Percentiles rank a stretch among this genome's conserved stretches.
These are phyloP conservation scores for Noctua pronuba DNA, from an alignment of 2,888 invertebrate species.

Conservation along the genomic window DNA sequence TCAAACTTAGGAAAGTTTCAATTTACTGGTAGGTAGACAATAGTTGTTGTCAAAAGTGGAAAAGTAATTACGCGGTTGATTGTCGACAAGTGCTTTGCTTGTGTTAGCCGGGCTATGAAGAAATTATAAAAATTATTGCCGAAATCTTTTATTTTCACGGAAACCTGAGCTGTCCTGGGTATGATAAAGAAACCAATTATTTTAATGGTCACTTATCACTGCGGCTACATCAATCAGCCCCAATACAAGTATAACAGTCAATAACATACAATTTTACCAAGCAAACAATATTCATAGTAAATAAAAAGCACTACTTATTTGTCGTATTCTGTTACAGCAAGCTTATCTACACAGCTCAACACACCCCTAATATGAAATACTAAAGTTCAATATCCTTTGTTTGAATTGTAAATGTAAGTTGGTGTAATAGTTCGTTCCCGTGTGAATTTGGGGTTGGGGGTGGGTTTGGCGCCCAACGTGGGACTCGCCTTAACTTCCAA, in stretches of 20 bases:
- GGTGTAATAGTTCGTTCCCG: slow-evolving; percentile 75
- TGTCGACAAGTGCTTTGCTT: too few species aligned
- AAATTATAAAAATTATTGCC: background rate
- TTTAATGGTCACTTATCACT: background rate
- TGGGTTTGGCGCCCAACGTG: slow-evolving; percentile 58
- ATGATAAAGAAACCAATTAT: background rate
- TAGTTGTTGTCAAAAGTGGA: too few species aligned
- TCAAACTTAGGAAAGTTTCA: too few species aligned
- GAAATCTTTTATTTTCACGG: background rate
- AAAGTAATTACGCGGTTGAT: too few species aligned
- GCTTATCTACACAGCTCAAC: background rate
- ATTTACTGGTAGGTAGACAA: too few species aligned
- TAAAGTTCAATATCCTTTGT: slow-evolving; percentile 60
- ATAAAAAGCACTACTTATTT: slow-evolving; percentile 73
- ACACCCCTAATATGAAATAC: slow-evolving; percentile 13
- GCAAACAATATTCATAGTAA: slow-evolving; percentile 73
- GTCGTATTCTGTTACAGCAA: slow-evolving; percentile 70
- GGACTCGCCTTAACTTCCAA: slow-evolving; percentile 61
- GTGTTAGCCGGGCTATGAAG: background rate
- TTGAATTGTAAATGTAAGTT: slow-evolving; percentile 24
- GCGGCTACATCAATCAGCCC: slow-evolving; percentile 39
- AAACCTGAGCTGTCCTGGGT: background rate
- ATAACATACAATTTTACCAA: slow-evolving; percentile 67
- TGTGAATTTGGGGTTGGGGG: slow-evolving; percentile 77
- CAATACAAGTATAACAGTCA: slow-evolving; percentile 56